Percentiles rank a stretch among this genome's conserved stretches.
Conservation (phyloP, 2,888 invertebrate genomes). For the Chaetogeoica ovagalla region DNA sequence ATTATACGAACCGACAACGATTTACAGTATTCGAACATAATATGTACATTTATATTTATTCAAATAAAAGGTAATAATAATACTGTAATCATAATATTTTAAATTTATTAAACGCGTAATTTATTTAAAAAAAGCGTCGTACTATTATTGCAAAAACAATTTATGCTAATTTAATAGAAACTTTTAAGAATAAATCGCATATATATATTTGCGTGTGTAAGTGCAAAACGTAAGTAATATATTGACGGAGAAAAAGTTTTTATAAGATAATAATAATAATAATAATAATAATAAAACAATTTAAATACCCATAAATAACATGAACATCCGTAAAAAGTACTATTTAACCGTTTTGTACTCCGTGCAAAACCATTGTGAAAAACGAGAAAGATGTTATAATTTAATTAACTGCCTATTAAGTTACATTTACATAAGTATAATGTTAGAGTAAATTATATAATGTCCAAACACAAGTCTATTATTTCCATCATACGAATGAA, state of each 20-base stretch:
- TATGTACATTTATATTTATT: too few relatives aligned
- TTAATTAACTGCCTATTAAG: constrained; percentile 27
- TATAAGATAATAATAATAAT: constrained; percentile 1
- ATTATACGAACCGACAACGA: too few relatives aligned
- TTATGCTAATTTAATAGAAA: constrained; percentile 30
- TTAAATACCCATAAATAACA: constrained; percentile 17
- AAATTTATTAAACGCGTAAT: too few relatives aligned
- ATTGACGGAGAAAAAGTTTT: not conserved
- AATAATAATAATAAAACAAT: not conserved
- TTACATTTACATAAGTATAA: constrained; percentile 12
- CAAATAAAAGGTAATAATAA: too few relatives aligned
- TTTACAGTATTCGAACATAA: too few relatives aligned
- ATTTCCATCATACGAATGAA: not conserved
- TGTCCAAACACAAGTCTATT: too few relatives aligned
- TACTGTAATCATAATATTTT: too few relatives aligned
- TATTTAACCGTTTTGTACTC: not conserved
- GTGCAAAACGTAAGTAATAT: constrained; percentile 4
- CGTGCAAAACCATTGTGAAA: constrained; percentile 1
- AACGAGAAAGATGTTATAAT: not conserved
- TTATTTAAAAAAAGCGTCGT: too few relatives aligned
- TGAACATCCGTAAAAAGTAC: constrained; percentile 13
- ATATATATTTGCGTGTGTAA: not conserved
- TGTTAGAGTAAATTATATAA: not conserved
- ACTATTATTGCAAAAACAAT: constrained; percentile 1
- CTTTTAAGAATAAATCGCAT: constrained; percentile 4